phyloP scores from a whole-genome alignment of 2,797 vertebrate genomes.

The Coranthus polyacanthus region DNA sequence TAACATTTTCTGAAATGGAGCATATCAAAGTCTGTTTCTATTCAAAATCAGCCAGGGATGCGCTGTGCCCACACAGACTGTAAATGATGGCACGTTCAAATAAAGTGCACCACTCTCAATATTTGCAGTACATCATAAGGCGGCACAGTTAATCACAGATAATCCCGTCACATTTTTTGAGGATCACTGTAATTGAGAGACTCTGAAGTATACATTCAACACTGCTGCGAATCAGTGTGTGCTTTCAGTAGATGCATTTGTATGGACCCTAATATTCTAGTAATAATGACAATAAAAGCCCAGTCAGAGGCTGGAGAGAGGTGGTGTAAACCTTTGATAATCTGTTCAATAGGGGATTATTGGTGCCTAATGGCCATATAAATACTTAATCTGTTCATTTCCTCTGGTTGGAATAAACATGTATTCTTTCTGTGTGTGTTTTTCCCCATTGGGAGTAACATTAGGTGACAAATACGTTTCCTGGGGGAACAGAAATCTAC shows the following conservation, averaged over 20 bases:
- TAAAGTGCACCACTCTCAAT: constrained; percentile 3
- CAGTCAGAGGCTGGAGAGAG: too few relatives aligned
- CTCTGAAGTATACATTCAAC: constrained; percentile 1
- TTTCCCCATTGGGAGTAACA: too few relatives aligned
- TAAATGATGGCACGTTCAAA: constrained; percentile 18
- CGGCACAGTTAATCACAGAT: background rate
- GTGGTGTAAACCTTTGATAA: too few relatives aligned
- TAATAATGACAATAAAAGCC: too few relatives aligned
- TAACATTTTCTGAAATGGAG: constrained; percentile 36
- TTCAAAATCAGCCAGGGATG: constrained; percentile 26
- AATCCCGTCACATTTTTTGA: background rate
- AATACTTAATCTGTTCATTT: too few relatives aligned
- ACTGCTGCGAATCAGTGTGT: background rate
- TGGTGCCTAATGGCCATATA: too few relatives aligned
- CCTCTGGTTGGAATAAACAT: too few relatives aligned
- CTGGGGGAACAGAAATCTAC: too few relatives aligned
- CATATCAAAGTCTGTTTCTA: constrained; percentile 20
- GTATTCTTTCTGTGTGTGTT: too few relatives aligned
- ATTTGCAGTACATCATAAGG: background rate
- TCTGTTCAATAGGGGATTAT: too few relatives aligned
- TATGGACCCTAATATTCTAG: too few relatives aligned
- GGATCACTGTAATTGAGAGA: background rate
- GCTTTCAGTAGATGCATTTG: background rate
- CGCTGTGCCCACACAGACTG: constrained; percentile 1
- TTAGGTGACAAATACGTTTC: too few relatives aligned